Evolutionary conservation across 2,113 vertebrate genomes (phyloP).

Genomic region (Gadus macrocephalus): DNA sequence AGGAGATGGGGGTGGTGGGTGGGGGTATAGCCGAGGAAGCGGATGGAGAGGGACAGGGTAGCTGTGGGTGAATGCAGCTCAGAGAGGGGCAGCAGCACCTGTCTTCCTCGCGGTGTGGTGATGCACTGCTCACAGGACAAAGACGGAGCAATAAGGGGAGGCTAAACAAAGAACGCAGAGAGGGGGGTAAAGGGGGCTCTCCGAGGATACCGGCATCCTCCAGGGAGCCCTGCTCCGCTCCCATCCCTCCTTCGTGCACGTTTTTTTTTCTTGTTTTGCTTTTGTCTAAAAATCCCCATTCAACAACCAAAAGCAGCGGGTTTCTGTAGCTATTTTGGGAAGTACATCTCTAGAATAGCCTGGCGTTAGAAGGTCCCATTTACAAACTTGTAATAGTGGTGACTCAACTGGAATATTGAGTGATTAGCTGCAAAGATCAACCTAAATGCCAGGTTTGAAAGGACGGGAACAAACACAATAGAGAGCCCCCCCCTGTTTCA

Average conservation of each 20-base stretch:
- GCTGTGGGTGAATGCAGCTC: constrained; percentile 54
- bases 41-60: constrained; percentile 29
- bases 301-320: too few relatives aligned
- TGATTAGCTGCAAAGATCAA: constrained; percentile 63
- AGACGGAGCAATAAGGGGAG: constrained; percentile 24
- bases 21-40: constrained; percentile 45
- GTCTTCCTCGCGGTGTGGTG: constrained; percentile 54
- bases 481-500: constrained; percentile 53
- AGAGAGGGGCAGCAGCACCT: constrained; percentile 61
- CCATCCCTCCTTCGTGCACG: not conserved
- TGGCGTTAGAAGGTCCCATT: not conserved
- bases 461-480: constrained; percentile 67
- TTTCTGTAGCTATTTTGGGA: not conserved
- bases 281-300: not conserved
- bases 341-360: not conserved
- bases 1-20: constrained; percentile 6
- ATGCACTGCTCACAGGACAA: constrained; percentile 46
- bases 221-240: not conserved
- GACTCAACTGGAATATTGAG: constrained; percentile 56
- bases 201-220: constrained; percentile 23
- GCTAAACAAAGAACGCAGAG: constrained; percentile 31
- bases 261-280: not conserved
- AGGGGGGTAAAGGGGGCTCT: constrained; percentile 13
- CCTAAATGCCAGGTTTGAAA: constrained; percentile 62
- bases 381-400: constrained; percentile 21